Conservation (phyloP, 35 echinoderm and acorn worm genomes). For the Apostichopus parvimensis region DNA sequence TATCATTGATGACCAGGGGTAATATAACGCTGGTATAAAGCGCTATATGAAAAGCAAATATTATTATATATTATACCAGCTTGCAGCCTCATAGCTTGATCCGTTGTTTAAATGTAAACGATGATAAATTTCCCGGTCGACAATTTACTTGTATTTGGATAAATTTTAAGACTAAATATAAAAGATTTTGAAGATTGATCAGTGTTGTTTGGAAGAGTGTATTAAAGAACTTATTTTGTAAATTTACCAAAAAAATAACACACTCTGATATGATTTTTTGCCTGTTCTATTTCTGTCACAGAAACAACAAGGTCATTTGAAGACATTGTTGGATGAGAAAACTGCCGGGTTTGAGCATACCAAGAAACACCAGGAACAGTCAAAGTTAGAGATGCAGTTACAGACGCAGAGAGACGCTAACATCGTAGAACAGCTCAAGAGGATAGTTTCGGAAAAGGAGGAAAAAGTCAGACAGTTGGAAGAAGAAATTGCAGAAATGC, state of each 20-base stretch:
- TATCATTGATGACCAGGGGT: too few relatives aligned
- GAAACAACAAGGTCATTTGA: conserved; percentile 91
- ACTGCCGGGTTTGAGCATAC: conserved; percentile 47
- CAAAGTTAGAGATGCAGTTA: conserved; percentile 13
- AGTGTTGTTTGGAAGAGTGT: too few relatives aligned
- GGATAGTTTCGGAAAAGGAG: conserved; percentile 85
- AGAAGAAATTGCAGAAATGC: conserved; percentile 79
- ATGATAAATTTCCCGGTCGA: too few relatives aligned
- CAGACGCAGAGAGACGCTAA: conserved; percentile 67
- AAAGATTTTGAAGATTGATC: too few relatives aligned
- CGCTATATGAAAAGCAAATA: too few relatives aligned
- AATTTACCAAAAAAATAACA: not conserved
- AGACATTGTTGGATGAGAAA: conserved; percentile 67
- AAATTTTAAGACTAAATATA: too few relatives aligned
- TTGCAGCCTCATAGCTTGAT: too few relatives aligned
- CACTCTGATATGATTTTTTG: not conserved
- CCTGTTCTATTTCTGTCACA: conserved; percentile 16
- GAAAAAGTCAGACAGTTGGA: conserved; percentile 80
- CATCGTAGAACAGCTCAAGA: conserved; percentile 83
- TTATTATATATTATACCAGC: too few relatives aligned
- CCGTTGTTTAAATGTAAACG: too few relatives aligned
- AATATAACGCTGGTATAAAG: too few relatives aligned
- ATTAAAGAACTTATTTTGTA: not conserved
- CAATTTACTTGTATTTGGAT: too few relatives aligned
- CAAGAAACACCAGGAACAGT: conserved; percentile 47